Base-by-base conservation (phyloP, 2,888 invertebrate species). In the Eilema griseolum region DNA sequence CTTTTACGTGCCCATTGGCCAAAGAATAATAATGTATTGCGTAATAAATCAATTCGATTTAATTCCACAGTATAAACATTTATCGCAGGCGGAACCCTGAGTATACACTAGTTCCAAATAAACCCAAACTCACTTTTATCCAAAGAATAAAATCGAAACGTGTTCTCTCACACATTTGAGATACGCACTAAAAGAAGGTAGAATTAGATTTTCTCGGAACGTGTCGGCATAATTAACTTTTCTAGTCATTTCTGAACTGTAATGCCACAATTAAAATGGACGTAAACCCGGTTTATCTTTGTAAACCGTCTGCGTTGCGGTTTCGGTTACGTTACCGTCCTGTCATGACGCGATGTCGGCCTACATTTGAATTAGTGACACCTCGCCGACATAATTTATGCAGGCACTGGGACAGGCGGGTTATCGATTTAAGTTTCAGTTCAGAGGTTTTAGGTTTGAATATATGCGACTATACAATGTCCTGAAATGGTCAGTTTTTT, bases 291-390 rank as follows among this genome's bases (percentile, higher is more conserved):
- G 65, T 65, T 61, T 65, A 71, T 72, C 67, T 70, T 77, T 75
- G 83, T 77, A 81, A 78, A 77, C 73, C 76, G 76, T 79, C 70
- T 76, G 70, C 67, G 70, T 73, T 80, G 82, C 67, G 82, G 79
- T 79, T 69, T 71, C 23, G 70, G 70, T 59, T 69, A 28, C 66
- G 79, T 74, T 72, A 74, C 77, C 33, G 69, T 72, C 71, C 69
- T 73, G 69, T 28, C 63, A 28, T 71, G 71, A 70, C 77, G 69
- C 60, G 74, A 66, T 71, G 70, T 61, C 60, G 66, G 28, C 76
- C 70, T 70, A 62, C 67, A 68, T 71, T 71, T 71, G 57, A 71
- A 79, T 76, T 76, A 72, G 72, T 71, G 71, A 78, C 66, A 69
- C 69, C 63, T 78, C 76, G 73, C 76, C 68, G 14, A n/a, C 46